These are phyloP conservation scores for Orchesella flavescens DNA, from an alignment of 2,888 invertebrate species.

Conservation along the genomic window DNA sequence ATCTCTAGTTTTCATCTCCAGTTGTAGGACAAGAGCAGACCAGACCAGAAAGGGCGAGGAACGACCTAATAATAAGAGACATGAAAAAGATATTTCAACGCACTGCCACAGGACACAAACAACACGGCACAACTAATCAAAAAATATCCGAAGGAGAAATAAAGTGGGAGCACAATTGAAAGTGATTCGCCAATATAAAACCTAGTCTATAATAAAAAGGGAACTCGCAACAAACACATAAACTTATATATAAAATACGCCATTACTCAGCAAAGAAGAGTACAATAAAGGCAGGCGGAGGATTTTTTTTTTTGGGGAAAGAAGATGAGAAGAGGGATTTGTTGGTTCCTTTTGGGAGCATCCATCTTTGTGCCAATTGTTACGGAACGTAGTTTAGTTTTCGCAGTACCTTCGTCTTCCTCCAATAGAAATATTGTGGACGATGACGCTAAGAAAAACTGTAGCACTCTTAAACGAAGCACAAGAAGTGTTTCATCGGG, in stretches of 20 bases:
- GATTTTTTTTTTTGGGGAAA: constrained; percentile 36
- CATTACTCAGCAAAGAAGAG: constrained; percentile 5
- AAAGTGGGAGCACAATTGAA: constrained; percentile 18
- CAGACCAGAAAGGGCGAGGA: neutral
- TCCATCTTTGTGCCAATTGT: constrained; percentile 62
- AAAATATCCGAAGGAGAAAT: constrained; percentile 5
- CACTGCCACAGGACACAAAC: too few species aligned
- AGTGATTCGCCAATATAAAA: constrained; percentile 25
- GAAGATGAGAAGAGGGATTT: constrained; percentile 62
- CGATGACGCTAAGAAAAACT: neutral
- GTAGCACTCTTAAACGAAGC: constrained; percentile 8
- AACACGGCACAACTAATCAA: constrained; percentile 10
- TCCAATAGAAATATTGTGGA: constrained; percentile 26
- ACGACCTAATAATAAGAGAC: too few species aligned
- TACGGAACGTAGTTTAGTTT: constrained; percentile 54
- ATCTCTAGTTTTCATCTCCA: too few species aligned
- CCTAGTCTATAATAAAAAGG: neutral
- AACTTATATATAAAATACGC: neutral
- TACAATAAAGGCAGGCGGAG: constrained; percentile 6
- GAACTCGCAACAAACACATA: neutral
- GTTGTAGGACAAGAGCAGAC: too few species aligned
- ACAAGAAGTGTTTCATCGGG: constrained; percentile 37
- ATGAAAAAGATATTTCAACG: too few species aligned
- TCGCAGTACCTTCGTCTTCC: constrained; percentile 37
- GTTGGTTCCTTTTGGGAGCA: constrained; percentile 62